phyloP scores from a whole-genome alignment of 2,113 vertebrate genomes.

The Eidolon helvum region DNA sequence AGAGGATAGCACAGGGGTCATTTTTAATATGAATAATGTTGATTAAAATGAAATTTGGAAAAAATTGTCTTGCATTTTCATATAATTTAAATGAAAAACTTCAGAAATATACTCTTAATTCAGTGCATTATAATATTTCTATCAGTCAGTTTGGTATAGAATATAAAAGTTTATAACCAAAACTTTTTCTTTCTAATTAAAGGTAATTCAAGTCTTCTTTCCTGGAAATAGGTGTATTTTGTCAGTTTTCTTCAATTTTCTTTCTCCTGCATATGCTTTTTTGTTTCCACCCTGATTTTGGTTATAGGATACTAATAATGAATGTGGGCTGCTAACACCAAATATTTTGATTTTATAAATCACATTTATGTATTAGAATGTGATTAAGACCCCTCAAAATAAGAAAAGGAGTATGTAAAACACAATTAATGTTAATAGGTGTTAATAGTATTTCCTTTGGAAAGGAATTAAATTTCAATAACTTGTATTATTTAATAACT shows the following conservation, averaged over 20 bases:
- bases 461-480: neutral
- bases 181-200: neutral
- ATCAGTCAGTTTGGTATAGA: neutral
- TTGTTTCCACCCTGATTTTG: neutral
- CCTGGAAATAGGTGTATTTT: neutral
- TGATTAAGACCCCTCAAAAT: neutral
- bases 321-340: neutral
- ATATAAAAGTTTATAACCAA: neutral
- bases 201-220: neutral
- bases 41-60: slow-evolving; percentile 28
- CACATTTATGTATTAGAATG: neutral
- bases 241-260: neutral
- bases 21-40: neutral
- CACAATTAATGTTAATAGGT: neutral
- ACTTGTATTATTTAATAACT: neutral
- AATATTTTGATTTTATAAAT: neutral
- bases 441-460: neutral
- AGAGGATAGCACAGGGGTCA: neutral
- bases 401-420: neutral
- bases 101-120: neutral
- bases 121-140: neutral
- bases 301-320: neutral
- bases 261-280: neutral
- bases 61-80: neutral
- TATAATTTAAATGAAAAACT: neutral